Evolutionary conservation across 2,113 vertebrate species (phyloP), one percentile per base, ranked within the genome.

Genomic region (Heterotis niloticus): DNA sequence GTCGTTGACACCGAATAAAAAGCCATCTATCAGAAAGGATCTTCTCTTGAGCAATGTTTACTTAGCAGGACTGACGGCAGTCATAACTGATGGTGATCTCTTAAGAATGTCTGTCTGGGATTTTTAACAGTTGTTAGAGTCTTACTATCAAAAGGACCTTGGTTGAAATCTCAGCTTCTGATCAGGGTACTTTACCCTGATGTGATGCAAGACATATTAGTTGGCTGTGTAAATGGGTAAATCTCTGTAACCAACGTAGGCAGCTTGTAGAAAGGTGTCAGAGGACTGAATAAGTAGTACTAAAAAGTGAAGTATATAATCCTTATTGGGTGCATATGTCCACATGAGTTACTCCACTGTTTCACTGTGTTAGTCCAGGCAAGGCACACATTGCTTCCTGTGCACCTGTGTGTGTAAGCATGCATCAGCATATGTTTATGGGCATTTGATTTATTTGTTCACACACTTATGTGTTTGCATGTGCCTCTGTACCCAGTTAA

Each of bases 31-130:
- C 57, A 29, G 24, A 74, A 56, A 64, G 9, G 60, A 16, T 11
- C 12, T 0, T 20, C 75, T 76, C 28, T 64, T 76, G 34, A 64
- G 60, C 29, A 64, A 65, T 75, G 17, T 75, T 62, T 75, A 62
- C 26, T 75, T 29, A 16, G 14, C 57, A 26, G 60, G 28, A 28
- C 17, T 24, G 1, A n/a, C n/a, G 24, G 1, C 17, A 44, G 34
- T 7, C 34, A 4, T 20, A 62, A 14, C 59, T 20, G 20, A 20
- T 14, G 13, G 10, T 62, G 13, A 62, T 62, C 3, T 62, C 13
- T 17, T 20, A 62, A 62, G 59, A 62, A 59, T 74, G 71, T 24
- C 1, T 74, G 28, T 28, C 51, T 54, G 16, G 7, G 23, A n/a
- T n/a, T 66, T 66, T 52, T 66, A n/a, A 1, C 12, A 24, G 3